These are phyloP conservation scores for Ashinkailepas kermadecensis DNA, from an alignment of 2,888 invertebrate species.

Conservation along the genomic window DNA sequence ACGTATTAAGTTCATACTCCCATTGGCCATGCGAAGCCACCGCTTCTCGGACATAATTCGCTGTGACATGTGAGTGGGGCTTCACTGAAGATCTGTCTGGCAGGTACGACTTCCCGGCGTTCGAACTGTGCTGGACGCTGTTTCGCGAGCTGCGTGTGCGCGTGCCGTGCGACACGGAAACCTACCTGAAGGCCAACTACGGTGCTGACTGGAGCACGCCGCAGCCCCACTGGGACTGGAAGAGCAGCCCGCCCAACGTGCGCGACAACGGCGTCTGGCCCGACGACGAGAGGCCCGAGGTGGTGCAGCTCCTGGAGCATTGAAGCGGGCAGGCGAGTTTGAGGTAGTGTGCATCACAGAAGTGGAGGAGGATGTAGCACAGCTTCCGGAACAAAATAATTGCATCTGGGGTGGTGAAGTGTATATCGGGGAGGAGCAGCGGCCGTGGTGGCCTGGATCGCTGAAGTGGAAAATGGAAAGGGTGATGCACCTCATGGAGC, in stretches of 20 bases:
- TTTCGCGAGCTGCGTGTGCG: slow-evolving; percentile 47
- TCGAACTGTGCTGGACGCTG: slow-evolving; percentile 49
- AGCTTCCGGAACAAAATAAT: too few species aligned
- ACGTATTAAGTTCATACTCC: too few species aligned
- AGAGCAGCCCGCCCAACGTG: slow-evolving; percentile 48
- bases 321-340: background rate
- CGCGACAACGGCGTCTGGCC: slow-evolving; percentile 48
- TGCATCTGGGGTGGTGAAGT: too few species aligned
- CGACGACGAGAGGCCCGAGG: slow-evolving; percentile 42
- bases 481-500: too few species aligned
- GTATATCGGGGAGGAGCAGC: too few species aligned
- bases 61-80: too few species aligned
- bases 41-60: too few species aligned
- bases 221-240: slow-evolving; percentile 50
- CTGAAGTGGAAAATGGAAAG: too few species aligned
- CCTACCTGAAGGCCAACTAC: slow-evolving; percentile 49
- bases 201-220: slow-evolving; percentile 47
- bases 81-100: background rate
- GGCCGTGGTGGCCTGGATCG: too few species aligned
- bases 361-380: too few species aligned
- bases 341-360: too few species aligned
- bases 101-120: slow-evolving; percentile 48
- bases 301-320: slow-evolving; percentile 39
- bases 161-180: slow-evolving; percentile 47
- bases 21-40: too few species aligned